A percentile compares a stretch with the other conserved stretches of the same genome.
phyloP scores from a whole-genome alignment of 2,797 vertebrate species.

The Naso thynnoides region DNA sequence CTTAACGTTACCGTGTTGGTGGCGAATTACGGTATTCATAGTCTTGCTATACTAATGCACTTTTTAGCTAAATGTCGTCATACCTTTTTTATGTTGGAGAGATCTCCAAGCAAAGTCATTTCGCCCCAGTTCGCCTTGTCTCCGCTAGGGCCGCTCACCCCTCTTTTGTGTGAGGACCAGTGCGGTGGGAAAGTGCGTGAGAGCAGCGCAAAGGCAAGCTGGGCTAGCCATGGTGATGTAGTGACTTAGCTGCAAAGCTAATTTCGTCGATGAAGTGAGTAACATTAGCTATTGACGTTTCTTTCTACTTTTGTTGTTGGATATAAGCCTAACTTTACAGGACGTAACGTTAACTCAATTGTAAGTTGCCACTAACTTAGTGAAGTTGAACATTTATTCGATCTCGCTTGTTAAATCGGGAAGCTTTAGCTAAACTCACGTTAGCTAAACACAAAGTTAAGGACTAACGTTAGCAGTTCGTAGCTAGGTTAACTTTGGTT shows the following conservation, averaged over 20 bases:
- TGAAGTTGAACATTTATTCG: background rate
- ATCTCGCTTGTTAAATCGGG: slow-evolving; percentile 1
- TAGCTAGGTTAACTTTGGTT: slow-evolving; percentile 54
- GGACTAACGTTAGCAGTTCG: slow-evolving; percentile 22
- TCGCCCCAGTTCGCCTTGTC: slow-evolving; percentile 3
- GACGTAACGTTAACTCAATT: background rate
- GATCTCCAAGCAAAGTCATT: background rate
- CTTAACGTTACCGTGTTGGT: background rate
- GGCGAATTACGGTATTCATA: background rate
- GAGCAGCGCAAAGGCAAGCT: slow-evolving; percentile 30
- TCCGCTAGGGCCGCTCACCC: slow-evolving; percentile 40
- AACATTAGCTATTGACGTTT: background rate
- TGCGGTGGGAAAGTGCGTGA: slow-evolving; percentile 41
- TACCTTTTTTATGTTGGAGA: background rate
- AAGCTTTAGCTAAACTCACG: slow-evolving; percentile 15
- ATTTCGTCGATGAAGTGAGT: slow-evolving; percentile 61
- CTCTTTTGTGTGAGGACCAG: slow-evolving; percentile 61
- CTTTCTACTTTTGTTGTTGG: background rate
- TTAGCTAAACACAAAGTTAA: slow-evolving; percentile 45
- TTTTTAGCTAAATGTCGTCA: background rate
- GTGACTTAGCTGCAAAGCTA: slow-evolving; percentile 44
- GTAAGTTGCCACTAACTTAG: background rate
- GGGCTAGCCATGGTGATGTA: slow-evolving; percentile 54
- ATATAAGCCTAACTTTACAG: background rate
- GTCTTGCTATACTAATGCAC: too few species aligned